A percentile compares a stretch with the other conserved stretches of the same genome.
Conservation (phyloP, 37 sponge, comb jelly and placozoan genomes). For the Aplysina aerophoba region DNA sequence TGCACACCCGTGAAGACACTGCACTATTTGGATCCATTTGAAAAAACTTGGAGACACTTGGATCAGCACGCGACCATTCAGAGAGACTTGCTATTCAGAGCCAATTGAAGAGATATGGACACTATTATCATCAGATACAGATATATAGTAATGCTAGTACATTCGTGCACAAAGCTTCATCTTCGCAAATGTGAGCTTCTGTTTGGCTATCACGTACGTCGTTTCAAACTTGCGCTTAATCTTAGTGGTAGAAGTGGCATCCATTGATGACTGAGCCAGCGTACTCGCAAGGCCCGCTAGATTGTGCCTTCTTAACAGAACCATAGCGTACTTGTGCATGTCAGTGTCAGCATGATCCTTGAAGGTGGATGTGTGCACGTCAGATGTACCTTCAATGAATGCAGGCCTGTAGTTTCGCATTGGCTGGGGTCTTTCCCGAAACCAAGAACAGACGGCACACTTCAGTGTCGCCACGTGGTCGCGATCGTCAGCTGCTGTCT, state of each 20-base stretch:
- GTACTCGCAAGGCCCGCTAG: not conserved
- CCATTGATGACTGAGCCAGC: slow-evolving; percentile 22
- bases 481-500: slow-evolving; percentile 28
- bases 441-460: slow-evolving; percentile 49
- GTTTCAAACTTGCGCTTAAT: slow-evolving; percentile 49
- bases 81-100: too few relatives aligned
- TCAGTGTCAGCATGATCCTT: slow-evolving; percentile 49
- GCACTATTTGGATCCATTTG: too few relatives aligned
- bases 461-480: slow-evolving; percentile 45
- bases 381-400: slow-evolving; percentile 54
- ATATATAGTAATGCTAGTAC: too few relatives aligned
- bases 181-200: slow-evolving; percentile 37
- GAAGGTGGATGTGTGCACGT: slow-evolving; percentile 27
- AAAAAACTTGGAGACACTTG: too few relatives aligned
- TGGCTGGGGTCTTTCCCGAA: slow-evolving; percentile 20
- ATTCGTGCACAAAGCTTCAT: too few relatives aligned
- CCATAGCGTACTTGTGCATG: slow-evolving; percentile 41
- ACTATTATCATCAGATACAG: too few relatives aligned
- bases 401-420: slow-evolving; percentile 49
- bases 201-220: slow-evolving; percentile 50
- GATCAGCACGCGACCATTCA: too few relatives aligned
- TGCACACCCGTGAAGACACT: too few relatives aligned
- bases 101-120: too few relatives aligned
- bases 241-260: slow-evolving; percentile 14
- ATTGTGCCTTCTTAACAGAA: slow-evolving; percentile 22